These are phyloP conservation scores for Erebia palarica DNA, from an alignment of 2,888 invertebrate species.

Conservation along the genomic window DNA sequence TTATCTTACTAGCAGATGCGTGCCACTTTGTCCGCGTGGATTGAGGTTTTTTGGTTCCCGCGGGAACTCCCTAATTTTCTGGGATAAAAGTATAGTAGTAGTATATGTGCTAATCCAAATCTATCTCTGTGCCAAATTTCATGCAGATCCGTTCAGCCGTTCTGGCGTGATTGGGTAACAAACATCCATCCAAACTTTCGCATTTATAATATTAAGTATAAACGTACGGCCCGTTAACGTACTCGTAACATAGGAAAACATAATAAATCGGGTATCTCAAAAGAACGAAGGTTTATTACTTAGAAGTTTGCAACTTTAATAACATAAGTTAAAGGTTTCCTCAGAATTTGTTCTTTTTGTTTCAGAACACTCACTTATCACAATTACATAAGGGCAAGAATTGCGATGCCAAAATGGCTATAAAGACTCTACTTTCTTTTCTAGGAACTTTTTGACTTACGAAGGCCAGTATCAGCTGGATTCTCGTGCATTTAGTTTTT, in stretches of 20 bases:
- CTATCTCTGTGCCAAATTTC: too few species aligned
- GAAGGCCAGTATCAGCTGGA: neutral
- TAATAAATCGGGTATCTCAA: neutral
- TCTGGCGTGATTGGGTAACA: too few species aligned
- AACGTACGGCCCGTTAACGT: too few species aligned
- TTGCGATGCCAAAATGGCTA: conserved; percentile 4
- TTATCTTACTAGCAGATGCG: too few species aligned
- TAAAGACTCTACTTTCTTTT: conserved; percentile 1
- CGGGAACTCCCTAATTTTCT: too few species aligned
- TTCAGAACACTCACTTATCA: conserved; percentile 18
- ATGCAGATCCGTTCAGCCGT: too few species aligned
- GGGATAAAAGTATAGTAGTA: too few species aligned
- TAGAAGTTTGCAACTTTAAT: conserved; percentile 10
- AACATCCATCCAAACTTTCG: too few species aligned
- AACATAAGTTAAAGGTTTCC: conserved; percentile 2
- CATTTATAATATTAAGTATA: too few species aligned
- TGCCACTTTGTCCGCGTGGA: too few species aligned
- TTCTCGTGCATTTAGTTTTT: neutral
- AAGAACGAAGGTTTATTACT: conserved; percentile 12
- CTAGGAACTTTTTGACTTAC: neutral
- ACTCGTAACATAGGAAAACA: neutral
- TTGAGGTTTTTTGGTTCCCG: too few species aligned
- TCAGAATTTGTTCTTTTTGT: conserved; percentile 7
- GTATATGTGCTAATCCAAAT: too few species aligned
- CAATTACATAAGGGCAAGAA: conserved; percentile 10